Conservation (phyloP, 2,797 vertebrate genomes). For the Melanotaenia pygmaea region DNA sequence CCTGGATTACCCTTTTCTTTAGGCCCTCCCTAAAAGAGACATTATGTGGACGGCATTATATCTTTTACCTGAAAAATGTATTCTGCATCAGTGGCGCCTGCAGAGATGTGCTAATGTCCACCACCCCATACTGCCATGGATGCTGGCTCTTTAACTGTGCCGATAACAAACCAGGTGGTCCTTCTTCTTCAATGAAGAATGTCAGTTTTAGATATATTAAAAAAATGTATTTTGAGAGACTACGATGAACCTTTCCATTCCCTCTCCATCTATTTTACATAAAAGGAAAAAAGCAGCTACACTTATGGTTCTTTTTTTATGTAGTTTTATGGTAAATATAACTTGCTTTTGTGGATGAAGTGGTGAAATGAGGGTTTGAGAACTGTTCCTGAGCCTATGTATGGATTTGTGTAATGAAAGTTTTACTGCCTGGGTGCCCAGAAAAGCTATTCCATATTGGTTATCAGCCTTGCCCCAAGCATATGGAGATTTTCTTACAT, state of each 20-base stretch:
- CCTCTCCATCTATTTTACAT: background rate
- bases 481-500: too few relatives aligned
- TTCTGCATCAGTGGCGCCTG: too few relatives aligned
- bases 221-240: background rate
- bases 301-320: too few relatives aligned
- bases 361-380: background rate
- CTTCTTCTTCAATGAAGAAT: background rate
- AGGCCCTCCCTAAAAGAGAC: too few relatives aligned
- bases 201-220: too few relatives aligned
- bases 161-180: background rate
- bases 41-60: too few relatives aligned
- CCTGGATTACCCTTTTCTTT: background rate
- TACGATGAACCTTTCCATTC: background rate
- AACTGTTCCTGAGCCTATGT: background rate
- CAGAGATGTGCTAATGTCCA: background rate
- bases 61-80: too few relatives aligned
- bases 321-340: too few relatives aligned
- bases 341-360: background rate
- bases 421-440: background rate
- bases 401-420: background rate
- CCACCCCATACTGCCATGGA: too few relatives aligned
- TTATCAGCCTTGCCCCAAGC: background rate
- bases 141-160: too few relatives aligned
- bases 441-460: background rate
- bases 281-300: too few relatives aligned